Evolutionary conservation across 2,888 invertebrate genomes (phyloP).

Genomic region (Dinocampus coccinellae): DNA sequence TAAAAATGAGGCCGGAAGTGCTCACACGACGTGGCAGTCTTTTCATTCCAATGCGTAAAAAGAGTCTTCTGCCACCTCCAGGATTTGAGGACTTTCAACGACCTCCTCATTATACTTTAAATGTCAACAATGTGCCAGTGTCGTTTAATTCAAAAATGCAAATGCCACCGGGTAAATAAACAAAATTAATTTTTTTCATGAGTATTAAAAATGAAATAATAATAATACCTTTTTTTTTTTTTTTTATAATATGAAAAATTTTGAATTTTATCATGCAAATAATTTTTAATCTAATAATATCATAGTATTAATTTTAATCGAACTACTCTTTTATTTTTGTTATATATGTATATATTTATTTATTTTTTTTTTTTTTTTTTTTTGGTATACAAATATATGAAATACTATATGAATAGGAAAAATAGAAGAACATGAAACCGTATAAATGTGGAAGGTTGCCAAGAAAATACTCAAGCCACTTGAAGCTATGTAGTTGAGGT

Average conservation of each 20-base stretch:
- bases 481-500: background rate
- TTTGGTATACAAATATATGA: too few relatives aligned
- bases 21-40: background rate
- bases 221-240: too few relatives aligned
- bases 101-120: background rate
- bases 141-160: background rate
- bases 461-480: background rate
- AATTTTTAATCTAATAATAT: too few relatives aligned
- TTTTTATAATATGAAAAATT: too few relatives aligned
- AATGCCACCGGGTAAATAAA: background rate
- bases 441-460: background rate
- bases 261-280: too few relatives aligned
- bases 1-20: background rate
- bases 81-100: conserved; percentile 28
- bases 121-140: background rate
- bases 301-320: too few relatives aligned
- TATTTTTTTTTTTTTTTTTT: too few relatives aligned
- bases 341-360: too few relatives aligned
- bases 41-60: conserved; percentile 13
- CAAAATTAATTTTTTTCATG: background rate
- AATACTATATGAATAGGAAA: too few relatives aligned
- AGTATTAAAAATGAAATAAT: background rate
- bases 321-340: too few relatives aligned
- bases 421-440: background rate
- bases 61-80: conserved; percentile 29